A percentile compares a stretch with the other conserved stretches of the same genome.
phyloP scores from a whole-genome alignment of 2,888 invertebrate species.

The Lepidocyrtinus sp. region DNA sequence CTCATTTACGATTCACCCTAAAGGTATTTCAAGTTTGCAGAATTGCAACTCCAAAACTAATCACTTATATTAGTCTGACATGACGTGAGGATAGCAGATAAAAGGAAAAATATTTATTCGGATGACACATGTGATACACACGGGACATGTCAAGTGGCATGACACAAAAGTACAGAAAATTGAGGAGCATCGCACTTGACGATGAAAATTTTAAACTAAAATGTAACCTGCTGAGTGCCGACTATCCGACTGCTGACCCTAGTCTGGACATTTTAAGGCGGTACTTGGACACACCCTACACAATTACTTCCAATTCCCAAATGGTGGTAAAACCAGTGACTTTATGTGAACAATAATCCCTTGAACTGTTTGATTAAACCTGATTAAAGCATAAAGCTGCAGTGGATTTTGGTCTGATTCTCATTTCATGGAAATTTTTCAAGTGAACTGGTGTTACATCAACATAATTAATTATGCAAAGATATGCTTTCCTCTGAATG shows the following conservation, averaged over 20 bases:
- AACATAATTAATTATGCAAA: not conserved
- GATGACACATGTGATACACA: not conserved
- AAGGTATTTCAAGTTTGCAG: too few relatives aligned
- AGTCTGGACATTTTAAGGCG: not conserved
- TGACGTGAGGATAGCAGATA: not conserved
- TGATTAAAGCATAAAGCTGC: too few relatives aligned
- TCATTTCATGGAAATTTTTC: not conserved
- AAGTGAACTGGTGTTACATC: not conserved
- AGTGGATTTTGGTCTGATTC: not conserved
- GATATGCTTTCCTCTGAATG: not conserved
- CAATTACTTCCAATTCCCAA: too few relatives aligned
- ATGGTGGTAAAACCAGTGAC: too few relatives aligned
- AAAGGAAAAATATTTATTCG: not conserved
- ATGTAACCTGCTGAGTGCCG: not conserved
- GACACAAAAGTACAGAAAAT: not conserved
- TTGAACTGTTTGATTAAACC: too few relatives aligned
- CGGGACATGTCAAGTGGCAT: not conserved
- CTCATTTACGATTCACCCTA: too few relatives aligned
- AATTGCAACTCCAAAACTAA: too few relatives aligned
- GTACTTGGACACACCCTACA: too few relatives aligned
- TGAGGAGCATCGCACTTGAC: not conserved
- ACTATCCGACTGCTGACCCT: not conserved
- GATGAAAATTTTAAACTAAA: not conserved
- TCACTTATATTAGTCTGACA: too few relatives aligned
- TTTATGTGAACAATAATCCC: too few relatives aligned